phyloP scores from a whole-genome alignment of 53 echinoderm and acorn worm genomes.

The Holothuria leucospilota region DNA sequence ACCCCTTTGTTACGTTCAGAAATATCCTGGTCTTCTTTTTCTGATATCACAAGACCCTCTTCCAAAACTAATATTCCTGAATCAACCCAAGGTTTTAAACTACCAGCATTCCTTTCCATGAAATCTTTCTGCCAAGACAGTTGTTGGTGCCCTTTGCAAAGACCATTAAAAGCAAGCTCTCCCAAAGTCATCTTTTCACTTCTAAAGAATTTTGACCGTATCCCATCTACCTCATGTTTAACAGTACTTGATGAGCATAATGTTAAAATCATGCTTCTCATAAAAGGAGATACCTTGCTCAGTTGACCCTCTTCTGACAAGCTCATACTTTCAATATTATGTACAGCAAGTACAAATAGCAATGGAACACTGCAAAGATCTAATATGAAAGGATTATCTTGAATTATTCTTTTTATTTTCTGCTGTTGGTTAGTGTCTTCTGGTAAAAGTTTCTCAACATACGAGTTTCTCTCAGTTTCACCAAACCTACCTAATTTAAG shows the following conservation, averaged over 20 bases:
- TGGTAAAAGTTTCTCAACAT: background rate
- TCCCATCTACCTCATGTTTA: background rate
- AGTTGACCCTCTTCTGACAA: background rate
- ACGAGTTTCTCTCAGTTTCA: background rate
- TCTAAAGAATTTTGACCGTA: background rate
- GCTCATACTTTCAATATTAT: background rate
- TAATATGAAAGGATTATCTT: background rate
- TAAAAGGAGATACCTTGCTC: background rate
- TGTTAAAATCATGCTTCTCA: background rate
- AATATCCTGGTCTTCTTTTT: too few species aligned
- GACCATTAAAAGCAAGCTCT: slow-evolving; percentile 17
- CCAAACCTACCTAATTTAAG: background rate
- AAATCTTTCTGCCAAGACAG: slow-evolving; percentile 1
- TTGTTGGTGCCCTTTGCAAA: slow-evolving; percentile 26
- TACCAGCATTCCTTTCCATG: background rate
- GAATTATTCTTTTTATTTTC: background rate
- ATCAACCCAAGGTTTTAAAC: background rate
- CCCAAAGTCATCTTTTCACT: background rate
- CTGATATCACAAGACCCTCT: background rate
- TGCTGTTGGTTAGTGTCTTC: background rate
- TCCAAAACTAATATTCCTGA: slow-evolving; percentile 10
- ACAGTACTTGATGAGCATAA: background rate
- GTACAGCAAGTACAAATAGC: slow-evolving; percentile 1
- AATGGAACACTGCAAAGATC: background rate
- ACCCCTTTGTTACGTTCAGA: background rate